These are phyloP conservation scores for Scaptomyza parva DNA, from an alignment of 2,888 invertebrate species.

Conservation along the genomic window DNA sequence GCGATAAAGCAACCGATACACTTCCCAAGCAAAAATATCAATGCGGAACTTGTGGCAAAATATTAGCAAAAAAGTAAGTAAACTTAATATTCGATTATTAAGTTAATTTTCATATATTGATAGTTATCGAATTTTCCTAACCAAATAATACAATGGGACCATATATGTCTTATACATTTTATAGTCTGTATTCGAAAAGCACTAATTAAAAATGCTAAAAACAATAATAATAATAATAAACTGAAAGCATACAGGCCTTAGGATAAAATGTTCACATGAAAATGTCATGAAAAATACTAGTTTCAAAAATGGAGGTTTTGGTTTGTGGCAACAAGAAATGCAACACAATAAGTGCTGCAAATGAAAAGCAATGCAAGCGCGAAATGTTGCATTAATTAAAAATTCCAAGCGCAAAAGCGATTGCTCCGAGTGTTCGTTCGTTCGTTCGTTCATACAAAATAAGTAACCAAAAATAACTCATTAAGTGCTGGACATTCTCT, in stretches of 20 bases:
- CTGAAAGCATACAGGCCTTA: constrained; percentile 30
- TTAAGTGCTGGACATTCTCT: constrained; percentile 82
- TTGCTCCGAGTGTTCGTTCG: constrained; percentile 48
- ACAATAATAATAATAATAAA: constrained; percentile 29
- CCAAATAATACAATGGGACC: too few species aligned
- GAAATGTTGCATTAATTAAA: constrained; percentile 77
- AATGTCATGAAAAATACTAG: constrained; percentile 64
- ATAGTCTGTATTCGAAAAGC: not conserved
- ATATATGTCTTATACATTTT: not conserved
- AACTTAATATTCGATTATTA: too few species aligned
- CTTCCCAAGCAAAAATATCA: constrained; percentile 41
- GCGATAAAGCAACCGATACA: not conserved
- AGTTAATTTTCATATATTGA: too few species aligned
- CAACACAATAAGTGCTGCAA: constrained; percentile 43
- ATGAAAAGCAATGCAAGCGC: constrained; percentile 46
- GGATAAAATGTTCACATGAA: constrained; percentile 46
- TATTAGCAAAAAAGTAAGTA: constrained; percentile 86
- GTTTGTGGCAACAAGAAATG: constrained; percentile 36
- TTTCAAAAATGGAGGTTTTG: constrained; percentile 20
- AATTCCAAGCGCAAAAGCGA: constrained; percentile 73
- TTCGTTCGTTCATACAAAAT: constrained; percentile 36
- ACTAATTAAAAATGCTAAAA: constrained; percentile 55
- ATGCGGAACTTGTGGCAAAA: constrained; percentile 85
- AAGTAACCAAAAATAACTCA: constrained; percentile 79
- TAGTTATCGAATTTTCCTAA: not conserved